Evolutionary conservation across 2,888 invertebrate genomes (phyloP), one percentile per base, ranked within the genome.

Genomic region (Pollenia labialis): DNA sequence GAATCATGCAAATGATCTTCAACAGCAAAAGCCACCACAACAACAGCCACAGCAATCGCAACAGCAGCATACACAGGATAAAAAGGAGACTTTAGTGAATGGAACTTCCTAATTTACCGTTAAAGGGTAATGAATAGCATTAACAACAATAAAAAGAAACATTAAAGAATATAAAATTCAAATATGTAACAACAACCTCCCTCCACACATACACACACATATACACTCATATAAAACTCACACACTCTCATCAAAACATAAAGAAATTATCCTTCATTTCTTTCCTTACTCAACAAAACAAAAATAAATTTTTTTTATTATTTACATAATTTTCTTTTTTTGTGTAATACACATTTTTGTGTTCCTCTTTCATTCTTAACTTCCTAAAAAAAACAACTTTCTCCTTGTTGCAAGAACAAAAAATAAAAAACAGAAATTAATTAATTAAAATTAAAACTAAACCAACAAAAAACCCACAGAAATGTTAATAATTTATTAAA

Each of bases 61-160:
- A 64, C 89, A 80, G 84, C 90, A 89, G 84, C 90, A 89, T 88
- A 90, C 89, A 87, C 90, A 91, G 88, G 91, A 92, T 88, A 93
- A 93, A 90, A 92, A 92, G 88, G 93, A 93, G 88, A 90, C 92
- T 80, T 90, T 93, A 89, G 93, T 93, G 83, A 93, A 93, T 90
- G 93, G 93, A 89, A 93, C 93, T 89, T 93, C 93, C 91, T 93
- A 93, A 92, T 90, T 89, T 88, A 88, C 81, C 81, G 77, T 64
- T 68, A 44, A 18, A 64, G 48, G 72, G 81, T 87, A 81, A 87
- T 89, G 54, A 32, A 32, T 32, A 32, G 32, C 32, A 32, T 32
- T 14, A 42, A 12, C 86, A 87, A 69, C 84, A 83, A 60, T 52
- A 50, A 68, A 74, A 42, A 72, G 72, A 52, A 44, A 32, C 52